A percentile compares a stretch with the other conserved stretches of the same genome.
phyloP scores from a whole-genome alignment of 2,113 vertebrate genomes.

The Dasypus novemcinctus region DNA sequence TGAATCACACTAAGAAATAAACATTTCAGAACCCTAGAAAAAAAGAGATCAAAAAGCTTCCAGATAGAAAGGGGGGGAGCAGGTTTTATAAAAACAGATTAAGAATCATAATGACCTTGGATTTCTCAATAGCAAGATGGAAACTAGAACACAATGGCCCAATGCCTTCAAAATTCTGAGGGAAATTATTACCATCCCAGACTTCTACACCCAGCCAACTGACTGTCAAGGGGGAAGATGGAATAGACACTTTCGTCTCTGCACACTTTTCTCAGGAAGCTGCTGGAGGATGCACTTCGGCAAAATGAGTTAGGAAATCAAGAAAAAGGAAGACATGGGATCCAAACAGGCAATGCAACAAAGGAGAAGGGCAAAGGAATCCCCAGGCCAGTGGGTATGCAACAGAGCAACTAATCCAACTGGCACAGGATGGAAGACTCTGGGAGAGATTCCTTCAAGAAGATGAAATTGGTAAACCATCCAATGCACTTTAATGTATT shows the following conservation, averaged over 20 bases:
- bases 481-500: not conserved
- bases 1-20: not conserved
- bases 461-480: not conserved
- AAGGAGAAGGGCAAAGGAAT: not conserved
- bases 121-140: slow-evolving; percentile 27
- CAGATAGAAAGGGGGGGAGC: not conserved
- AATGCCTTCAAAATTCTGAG: not conserved
- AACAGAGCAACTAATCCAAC: not conserved
- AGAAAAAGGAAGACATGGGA: not conserved
- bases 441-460: not conserved
- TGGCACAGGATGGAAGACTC: not conserved
- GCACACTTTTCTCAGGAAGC: not conserved
- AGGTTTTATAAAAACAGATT: not conserved
- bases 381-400: not conserved
- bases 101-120: not conserved
- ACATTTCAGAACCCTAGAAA: not conserved
- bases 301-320: not conserved
- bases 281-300: not conserved
- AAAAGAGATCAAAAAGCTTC: not conserved
- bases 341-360: not conserved
- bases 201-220: not conserved
- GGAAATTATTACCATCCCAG: not conserved
- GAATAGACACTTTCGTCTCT: not conserved
- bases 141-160: not conserved
- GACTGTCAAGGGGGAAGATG: not conserved